Evolutionary conservation across 2,113 vertebrate genomes (phyloP), one percentile per base, ranked within the genome.

Genomic region (Neodon shergylaensis): DNA sequence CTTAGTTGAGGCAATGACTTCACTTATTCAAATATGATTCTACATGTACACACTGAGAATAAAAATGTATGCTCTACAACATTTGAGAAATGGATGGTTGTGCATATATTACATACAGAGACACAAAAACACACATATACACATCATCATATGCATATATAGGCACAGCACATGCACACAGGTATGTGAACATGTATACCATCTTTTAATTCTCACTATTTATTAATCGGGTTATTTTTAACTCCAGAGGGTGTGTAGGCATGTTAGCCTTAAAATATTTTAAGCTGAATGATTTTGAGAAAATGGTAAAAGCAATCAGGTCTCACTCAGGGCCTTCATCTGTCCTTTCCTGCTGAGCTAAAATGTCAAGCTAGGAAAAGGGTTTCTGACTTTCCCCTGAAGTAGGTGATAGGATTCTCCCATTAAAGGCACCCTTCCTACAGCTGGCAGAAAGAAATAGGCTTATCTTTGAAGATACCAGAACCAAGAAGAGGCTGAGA

Each of bases 1-100:
- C 7, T 92, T 76, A 21, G 13, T 39, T 90, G 36, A 82, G 89
- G 28, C 72, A 84, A 96, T 92, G 22, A 88, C 17, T 94, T 89
- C 88, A 83, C 3, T 94, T 79, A 28, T 54, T 11, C 19, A 58
- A 81, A 24, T 93, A 4, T 65, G 26, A 66, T 39, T 91, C 6
- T 13, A 17, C 6, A 54, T 22, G 28, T 39, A 12, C n/a, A 91
- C 11, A 82, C 39, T 54, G 11, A 47, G 39, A 33, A 66, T 33
- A 90, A 68, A 92, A 82, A 68, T 73, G 44, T 47, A 39, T 81
- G 26, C 54, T 79, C 83, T 42, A 58, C 36, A 58, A n/a, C 33
- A 81, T 86, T 5, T 88, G 65, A 88, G 24, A 83, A 70, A 52
- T 54, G 94, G 93, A 61, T 82, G 12, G 19, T 17, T 44, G 52